Conservation (phyloP, 2,888 invertebrate species). For the Ischnus inquisitorius region DNA sequence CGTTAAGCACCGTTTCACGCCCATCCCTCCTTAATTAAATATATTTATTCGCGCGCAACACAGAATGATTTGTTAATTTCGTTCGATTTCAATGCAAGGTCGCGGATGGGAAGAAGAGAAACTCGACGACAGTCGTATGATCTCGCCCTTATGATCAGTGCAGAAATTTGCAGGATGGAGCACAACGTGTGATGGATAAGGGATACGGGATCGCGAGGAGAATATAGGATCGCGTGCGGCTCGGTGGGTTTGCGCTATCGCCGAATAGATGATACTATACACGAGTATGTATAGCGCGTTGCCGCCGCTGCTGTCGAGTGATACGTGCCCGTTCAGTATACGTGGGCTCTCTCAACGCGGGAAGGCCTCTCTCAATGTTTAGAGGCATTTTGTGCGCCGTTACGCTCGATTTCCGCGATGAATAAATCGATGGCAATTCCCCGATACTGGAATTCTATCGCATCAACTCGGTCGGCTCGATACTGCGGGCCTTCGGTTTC, state of each 20-base stretch:
- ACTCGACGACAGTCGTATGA: background rate
- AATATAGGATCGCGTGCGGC: slow-evolving; percentile 50
- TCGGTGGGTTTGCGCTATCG: slow-evolving; percentile 30
- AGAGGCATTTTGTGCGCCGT: slow-evolving; percentile 78
- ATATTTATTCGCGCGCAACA: background rate
- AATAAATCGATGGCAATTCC: slow-evolving; percentile 75
- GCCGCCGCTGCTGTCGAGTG: slow-evolving; percentile 52
- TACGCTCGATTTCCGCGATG: slow-evolving; percentile 79
- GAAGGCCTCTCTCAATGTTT: slow-evolving; percentile 72
- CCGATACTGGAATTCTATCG: slow-evolving; percentile 63
- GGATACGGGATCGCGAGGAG: slow-evolving; percentile 42
- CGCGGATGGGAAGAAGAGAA: background rate
- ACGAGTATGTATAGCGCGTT: slow-evolving; percentile 36
- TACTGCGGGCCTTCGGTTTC: background rate
- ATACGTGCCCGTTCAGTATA: slow-evolving; percentile 64
- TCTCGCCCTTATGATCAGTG: background rate
- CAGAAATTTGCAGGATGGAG: slow-evolving; percentile 16
- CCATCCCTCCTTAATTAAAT: too few relatives aligned
- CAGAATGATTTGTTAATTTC: background rate
- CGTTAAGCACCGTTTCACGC: too few relatives aligned
- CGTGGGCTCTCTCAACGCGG: slow-evolving; percentile 54
- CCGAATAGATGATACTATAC: slow-evolving; percentile 44
- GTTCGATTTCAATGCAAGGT: background rate
- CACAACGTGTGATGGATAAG: slow-evolving; percentile 61
- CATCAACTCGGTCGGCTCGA: slow-evolving; percentile 46